Evolutionary conservation across 2,797 vertebrate genomes (phyloP).

Genomic region (Lindbergichthys nudifrons): DNA sequence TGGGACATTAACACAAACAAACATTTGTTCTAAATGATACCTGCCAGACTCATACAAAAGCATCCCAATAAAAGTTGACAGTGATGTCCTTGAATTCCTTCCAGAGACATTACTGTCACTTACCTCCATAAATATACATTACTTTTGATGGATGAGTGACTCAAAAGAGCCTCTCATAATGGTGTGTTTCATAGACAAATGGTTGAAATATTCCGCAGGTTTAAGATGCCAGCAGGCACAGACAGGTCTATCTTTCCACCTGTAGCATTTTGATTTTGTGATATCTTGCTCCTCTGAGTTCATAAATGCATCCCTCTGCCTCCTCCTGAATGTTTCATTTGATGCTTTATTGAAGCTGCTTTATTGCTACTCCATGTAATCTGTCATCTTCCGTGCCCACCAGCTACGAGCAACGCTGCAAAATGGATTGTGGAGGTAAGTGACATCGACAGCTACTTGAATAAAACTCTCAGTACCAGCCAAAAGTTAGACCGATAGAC

Average conservation of each 20-base stretch:
- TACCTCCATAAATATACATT: background rate
- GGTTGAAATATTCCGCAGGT: background rate
- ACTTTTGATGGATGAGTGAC: background rate
- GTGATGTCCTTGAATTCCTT: background rate
- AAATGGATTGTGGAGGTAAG: slow-evolving; percentile 39
- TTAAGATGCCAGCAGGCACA: background rate
- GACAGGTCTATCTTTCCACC: background rate
- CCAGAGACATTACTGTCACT: background rate
- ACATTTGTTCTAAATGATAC: background rate
- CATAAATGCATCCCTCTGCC: background rate
- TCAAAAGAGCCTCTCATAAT: background rate
- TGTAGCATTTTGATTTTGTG: slow-evolving; percentile 8
- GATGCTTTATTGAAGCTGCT: slow-evolving; percentile 35
- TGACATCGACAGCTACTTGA: slow-evolving; percentile 33
- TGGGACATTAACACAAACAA: background rate
- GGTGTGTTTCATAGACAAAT: background rate
- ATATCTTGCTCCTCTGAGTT: slow-evolving; percentile 11
- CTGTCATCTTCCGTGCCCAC: slow-evolving; percentile 36
- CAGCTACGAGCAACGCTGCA: background rate
- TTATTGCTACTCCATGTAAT: slow-evolving; percentile 25
- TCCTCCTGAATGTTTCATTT: slow-evolving; percentile 16
- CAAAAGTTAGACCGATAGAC: slow-evolving; percentile 8
- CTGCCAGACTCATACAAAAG: background rate
- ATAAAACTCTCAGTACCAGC: slow-evolving; percentile 21
- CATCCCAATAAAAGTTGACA: background rate